These are phyloP conservation scores for Leucophenga maculata DNA, from an alignment of 2,888 invertebrate species.

Conservation along the genomic window DNA sequence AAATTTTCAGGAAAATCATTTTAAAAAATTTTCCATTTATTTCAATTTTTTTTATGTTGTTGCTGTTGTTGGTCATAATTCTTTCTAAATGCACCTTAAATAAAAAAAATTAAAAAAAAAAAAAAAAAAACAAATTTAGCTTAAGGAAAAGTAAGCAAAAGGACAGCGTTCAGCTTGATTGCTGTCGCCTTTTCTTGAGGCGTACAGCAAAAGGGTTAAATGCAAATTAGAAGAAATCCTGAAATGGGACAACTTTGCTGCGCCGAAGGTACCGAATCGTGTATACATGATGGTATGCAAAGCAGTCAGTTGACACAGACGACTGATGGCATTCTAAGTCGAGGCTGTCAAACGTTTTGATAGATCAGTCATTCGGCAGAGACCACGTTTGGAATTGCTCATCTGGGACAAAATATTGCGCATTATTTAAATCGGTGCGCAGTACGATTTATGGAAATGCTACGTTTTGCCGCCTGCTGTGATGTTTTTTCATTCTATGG, in stretches of 20 bases:
- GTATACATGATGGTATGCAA: too few species aligned
- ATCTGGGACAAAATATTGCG: not conserved
- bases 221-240: slow-evolving; percentile 14
- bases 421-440: too few species aligned
- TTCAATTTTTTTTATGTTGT: not conserved
- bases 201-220: slow-evolving; percentile 10
- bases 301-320: too few species aligned
- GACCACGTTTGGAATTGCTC: not conserved
- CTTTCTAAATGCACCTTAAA: not conserved
- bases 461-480: too few species aligned
- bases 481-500: not conserved
- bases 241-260: not conserved
- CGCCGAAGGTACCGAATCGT: not conserved
- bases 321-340: too few species aligned
- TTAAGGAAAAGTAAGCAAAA: not conserved
- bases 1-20: not conserved
- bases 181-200: not conserved
- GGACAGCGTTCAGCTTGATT: not conserved
- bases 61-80: slow-evolving; percentile 15
- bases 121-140: not conserved
- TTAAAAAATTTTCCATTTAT: not conserved
- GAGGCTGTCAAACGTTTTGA: slow-evolving; percentile 17
- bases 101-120: not conserved
- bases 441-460: too few species aligned
- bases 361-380: not conserved